phyloP scores from a whole-genome alignment of 53 echinoderm and acorn worm species.

The Actinopyga echinites region DNA sequence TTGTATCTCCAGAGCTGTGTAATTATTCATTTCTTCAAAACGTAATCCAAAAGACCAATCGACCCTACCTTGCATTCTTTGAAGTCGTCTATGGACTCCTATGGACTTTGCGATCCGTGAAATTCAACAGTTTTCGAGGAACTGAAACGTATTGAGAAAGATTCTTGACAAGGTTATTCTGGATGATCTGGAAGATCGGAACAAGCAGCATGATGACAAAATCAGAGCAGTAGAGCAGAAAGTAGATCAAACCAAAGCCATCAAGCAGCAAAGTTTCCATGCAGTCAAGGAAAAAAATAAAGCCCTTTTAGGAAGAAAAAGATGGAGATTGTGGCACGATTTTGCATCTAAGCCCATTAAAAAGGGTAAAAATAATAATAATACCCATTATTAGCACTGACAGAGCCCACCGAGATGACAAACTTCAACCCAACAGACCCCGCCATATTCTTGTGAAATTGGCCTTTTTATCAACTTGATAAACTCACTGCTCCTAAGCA shows the following conservation, averaged over 20 bases:
- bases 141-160: neutral
- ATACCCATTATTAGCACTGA: neutral
- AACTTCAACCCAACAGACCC: neutral
- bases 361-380: neutral
- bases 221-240: neutral
- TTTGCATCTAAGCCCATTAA: too few species aligned
- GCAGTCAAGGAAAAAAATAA: too few species aligned
- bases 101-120: too few species aligned
- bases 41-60: too few species aligned
- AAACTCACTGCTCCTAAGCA: neutral
- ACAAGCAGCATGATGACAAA: neutral
- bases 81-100: too few species aligned
- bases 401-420: neutral
- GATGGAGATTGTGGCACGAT: too few species aligned
- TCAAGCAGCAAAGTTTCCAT: neutral
- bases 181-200: neutral
- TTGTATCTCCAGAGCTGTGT: too few species aligned
- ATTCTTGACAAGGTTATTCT: neutral
- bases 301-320: too few species aligned
- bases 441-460: conserved; percentile 3
- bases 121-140: neutral
- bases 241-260: neutral
- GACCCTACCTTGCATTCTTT: too few species aligned
- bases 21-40: too few species aligned
- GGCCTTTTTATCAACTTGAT: neutral